Percentiles rank a stretch among this genome's conserved stretches.
Evolutionary conservation across 2,888 invertebrate species (phyloP).

Genomic region (Rapana venosa): DNA sequence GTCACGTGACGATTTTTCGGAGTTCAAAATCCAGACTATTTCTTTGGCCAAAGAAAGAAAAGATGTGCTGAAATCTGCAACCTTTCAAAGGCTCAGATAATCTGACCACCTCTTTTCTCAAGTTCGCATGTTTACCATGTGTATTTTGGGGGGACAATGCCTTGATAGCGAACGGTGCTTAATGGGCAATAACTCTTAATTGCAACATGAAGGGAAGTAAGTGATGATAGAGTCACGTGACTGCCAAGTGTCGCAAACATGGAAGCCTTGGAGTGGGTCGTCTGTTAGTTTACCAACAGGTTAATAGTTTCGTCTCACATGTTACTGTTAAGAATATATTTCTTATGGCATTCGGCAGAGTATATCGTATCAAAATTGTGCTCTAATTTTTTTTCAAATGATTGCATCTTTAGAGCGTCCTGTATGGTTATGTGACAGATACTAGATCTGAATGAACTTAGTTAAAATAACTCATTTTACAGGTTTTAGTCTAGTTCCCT

Average conservation of each 20-base stretch:
- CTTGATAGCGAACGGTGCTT: neutral
- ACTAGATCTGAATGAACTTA: too few species aligned
- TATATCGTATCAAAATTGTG: too few species aligned
- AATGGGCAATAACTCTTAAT: neutral
- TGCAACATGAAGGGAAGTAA: constrained; percentile 1
- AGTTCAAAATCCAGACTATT: neutral
- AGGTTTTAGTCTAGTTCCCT: too few species aligned
- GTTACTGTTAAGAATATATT: neutral
- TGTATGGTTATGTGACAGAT: too few species aligned
- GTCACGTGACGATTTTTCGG: neutral
- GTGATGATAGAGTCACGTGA: constrained; percentile 47
- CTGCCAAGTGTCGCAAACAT: constrained; percentile 56
- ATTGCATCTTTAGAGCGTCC: too few species aligned
- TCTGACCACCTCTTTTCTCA: neutral
- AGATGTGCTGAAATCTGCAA: neutral
- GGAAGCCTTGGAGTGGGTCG: constrained; percentile 40
- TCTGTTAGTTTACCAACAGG: constrained; percentile 31
- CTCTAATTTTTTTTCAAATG: too few species aligned
- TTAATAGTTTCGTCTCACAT: neutral
- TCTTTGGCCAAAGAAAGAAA: neutral
- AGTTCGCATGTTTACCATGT: neutral
- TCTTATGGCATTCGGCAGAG: too few species aligned
- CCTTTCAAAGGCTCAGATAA: neutral
- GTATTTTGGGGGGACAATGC: neutral
- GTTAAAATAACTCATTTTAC: too few species aligned